A percentile compares a stretch with the other conserved stretches of the same genome.
Conservation (phyloP, 2,113 vertebrate species). For the Eretmochelys imbricata region DNA sequence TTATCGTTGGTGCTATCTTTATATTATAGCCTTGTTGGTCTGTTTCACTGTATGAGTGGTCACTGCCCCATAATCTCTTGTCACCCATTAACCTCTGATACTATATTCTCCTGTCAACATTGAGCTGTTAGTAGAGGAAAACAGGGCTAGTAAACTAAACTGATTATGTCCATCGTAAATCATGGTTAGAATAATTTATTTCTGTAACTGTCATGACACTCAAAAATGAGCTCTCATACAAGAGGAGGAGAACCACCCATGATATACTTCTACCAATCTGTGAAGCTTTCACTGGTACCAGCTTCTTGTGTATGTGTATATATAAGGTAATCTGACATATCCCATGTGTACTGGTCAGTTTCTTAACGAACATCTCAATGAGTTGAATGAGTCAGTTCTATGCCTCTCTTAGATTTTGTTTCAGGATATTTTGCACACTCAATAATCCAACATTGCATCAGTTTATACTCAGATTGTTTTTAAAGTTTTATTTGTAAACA, state of each 20-base stretch:
- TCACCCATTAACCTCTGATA: background rate
- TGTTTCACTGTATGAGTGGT: accelerated
- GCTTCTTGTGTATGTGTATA: background rate
- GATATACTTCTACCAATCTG: background rate
- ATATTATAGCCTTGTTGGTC: background rate
- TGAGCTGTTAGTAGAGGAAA: background rate
- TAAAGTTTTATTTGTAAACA: background rate
- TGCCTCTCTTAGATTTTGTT: background rate
- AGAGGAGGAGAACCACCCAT: background rate
- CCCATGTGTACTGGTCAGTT: background rate
- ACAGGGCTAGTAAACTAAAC: background rate
- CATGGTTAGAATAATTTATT: background rate
- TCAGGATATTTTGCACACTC: slow-evolving; percentile 51
- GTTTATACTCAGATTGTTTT: background rate
- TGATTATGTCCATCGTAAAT: background rate
- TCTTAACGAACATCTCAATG: background rate
- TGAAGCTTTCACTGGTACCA: background rate
- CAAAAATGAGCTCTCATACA: background rate
- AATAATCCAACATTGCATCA: background rate
- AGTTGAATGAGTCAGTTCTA: background rate
- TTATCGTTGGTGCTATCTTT: accelerated
- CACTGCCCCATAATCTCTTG: background rate
- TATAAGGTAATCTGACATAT: background rate
- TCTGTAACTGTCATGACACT: background rate
- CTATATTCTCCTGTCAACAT: background rate